Base-by-base conservation (phyloP, 2,888 invertebrate species). In the Andrena haemorrhoa region DNA sequence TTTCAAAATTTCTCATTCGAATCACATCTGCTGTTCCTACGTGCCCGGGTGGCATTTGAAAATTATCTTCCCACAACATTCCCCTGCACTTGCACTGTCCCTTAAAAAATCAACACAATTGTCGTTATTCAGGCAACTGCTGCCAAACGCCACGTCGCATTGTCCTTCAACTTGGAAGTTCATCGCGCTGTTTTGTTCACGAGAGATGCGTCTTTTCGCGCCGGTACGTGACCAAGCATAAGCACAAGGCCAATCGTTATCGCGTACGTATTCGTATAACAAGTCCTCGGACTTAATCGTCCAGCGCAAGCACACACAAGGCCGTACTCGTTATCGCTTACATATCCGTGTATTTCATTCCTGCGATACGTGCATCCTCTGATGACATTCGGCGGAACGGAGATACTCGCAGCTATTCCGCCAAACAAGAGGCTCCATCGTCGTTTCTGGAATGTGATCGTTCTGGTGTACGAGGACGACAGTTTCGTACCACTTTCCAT, bases 251-350 rank as follows among this genome's bases (percentile, higher is more conserved):
- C 82, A 66, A 26, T 64, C 82, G 79, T 89, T 83, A 84, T 86
- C 86, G 68, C 49, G 58, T 65, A 80, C 64, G 66, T 78, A 83
- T 88, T 74, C 85, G 80, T 86, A 75, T 82, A 84, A 86, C 86
- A 84, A 90, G 89, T 89, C 88, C 88, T 89, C 87, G 88, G 84
- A 89, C 86, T 90, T 88, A 90, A 91, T 91, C 87, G 86, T 83
- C 65, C 58, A 33, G 77, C 86, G 86, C 83, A 86, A 90, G 85
- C 87, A 87, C 83, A 86, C 66, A 72, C 91, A 91, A 90, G 90
- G 90, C 87, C 89, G 79, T 75, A 72, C 83, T 86, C 82, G 88
- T 90, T 90, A 91, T 89, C 87, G 83, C 82, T 84, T 71, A 84
- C 73, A 78, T 79, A 89, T 89, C 79, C 85, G 86, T 80, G 74